These are phyloP conservation scores for Grus americana DNA, from an alignment of 2,113 vertebrate genomes.

Conservation along the genomic window DNA sequence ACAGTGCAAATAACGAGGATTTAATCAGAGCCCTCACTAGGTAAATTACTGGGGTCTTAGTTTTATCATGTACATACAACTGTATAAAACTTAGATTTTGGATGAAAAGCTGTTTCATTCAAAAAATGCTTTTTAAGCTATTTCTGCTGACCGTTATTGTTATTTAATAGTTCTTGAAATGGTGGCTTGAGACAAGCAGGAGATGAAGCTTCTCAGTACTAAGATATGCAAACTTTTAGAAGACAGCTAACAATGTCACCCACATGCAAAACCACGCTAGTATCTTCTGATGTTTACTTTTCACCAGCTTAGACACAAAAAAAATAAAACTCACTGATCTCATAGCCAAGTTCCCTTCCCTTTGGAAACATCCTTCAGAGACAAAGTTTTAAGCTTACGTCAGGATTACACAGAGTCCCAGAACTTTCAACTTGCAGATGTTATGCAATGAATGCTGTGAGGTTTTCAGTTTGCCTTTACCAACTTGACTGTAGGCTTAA, in stretches of 20 bases:
- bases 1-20: background rate
- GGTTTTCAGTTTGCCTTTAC: background rate
- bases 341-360: background rate
- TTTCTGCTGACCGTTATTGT: background rate
- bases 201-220: background rate
- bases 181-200: background rate
- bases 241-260: background rate
- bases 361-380: background rate
- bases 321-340: background rate
- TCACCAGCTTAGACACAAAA: background rate
- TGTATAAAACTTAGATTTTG: background rate
- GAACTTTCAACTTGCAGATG: background rate
- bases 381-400: accelerated
- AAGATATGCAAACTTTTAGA: background rate
- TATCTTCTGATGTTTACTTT: background rate
- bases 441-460: background rate
- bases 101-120: background rate
- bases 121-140: background rate
- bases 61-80: background rate
- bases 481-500: background rate
- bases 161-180: background rate
- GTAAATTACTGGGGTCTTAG: background rate
- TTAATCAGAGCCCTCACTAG: background rate
- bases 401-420: background rate
- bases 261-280: background rate